Percentiles rank a stretch among this genome's conserved stretches.
Evolutionary conservation across 2,888 invertebrate genomes (phyloP).

Genomic region (Aleiodes leptofemur): DNA sequence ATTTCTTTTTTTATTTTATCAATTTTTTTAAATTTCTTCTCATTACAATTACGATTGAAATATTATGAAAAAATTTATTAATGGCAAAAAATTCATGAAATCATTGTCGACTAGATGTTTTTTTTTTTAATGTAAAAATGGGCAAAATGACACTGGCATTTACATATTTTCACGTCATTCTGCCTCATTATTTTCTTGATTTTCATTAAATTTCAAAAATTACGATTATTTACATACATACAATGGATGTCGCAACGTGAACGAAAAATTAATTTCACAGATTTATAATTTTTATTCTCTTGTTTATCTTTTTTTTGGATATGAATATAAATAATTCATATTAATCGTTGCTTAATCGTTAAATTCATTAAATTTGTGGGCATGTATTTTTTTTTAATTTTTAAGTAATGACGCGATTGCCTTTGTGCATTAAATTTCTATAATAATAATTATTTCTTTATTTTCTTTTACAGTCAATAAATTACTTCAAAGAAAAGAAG

Average conservation of each 20-base stretch:
- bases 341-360: slow-evolving; percentile 50
- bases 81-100: slow-evolving; percentile 20
- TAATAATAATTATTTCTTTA: slow-evolving; percentile 34
- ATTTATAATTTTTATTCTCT: slow-evolving; percentile 14
- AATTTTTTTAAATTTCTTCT: not conserved
- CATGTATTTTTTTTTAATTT: slow-evolving; percentile 47
- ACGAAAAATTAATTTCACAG: slow-evolving; percentile 33
- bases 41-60: slow-evolving; percentile 4
- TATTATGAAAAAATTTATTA: not conserved
- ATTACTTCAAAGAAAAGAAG: not conserved
- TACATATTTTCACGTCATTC: slow-evolving; percentile 30
- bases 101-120: slow-evolving; percentile 14
- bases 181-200: slow-evolving; percentile 5
- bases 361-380: slow-evolving; percentile 45
- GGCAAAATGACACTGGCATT: slow-evolving; percentile 43
- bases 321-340: slow-evolving; percentile 45
- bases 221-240: slow-evolving; percentile 59
- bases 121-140: slow-evolving; percentile 6
- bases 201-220: slow-evolving; percentile 47
- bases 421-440: slow-evolving; percentile 63
- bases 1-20: not conserved
- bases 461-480: slow-evolving; percentile 27
- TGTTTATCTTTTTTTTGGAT: slow-evolving; percentile 40
- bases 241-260: slow-evolving; percentile 52
- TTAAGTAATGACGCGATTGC: slow-evolving; percentile 61